These are phyloP conservation scores for Enteromius thamalakanensis DNA, from an alignment of 2,797 vertebrate genomes.

Conservation along the genomic window DNA sequence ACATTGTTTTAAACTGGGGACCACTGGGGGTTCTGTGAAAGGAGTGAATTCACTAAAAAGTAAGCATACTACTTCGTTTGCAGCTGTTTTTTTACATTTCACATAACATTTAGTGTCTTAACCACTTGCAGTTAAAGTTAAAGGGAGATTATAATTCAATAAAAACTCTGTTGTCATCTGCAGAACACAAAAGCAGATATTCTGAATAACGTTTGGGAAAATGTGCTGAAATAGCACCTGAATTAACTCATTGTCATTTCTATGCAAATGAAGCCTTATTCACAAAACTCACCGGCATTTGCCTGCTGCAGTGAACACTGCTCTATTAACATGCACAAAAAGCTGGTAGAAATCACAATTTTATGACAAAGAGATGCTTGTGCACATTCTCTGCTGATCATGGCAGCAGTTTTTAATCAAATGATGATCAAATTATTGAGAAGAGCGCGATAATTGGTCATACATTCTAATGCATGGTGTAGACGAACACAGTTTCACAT, in stretches of 20 bases:
- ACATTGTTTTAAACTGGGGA: background rate
- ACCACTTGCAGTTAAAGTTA: background rate
- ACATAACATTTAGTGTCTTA: background rate
- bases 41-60: background rate
- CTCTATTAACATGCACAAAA: background rate
- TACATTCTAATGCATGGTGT: background rate
- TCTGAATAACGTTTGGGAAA: background rate
- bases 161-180: background rate
- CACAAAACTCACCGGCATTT: background rate
- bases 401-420: conserved; percentile 16
- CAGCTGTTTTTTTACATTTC: background rate
- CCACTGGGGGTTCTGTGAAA: background rate
- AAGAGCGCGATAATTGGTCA: background rate
- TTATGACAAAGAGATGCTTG: conserved; percentile 6
- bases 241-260: background rate
- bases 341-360: background rate
- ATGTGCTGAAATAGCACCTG: background rate
- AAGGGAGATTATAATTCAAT: background rate
- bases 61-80: background rate
- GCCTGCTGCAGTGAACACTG: background rate
- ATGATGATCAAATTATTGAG: conserved; percentile 7
- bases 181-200: background rate
- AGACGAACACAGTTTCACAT: background rate
- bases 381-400: conserved; percentile 10
- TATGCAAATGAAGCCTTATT: background rate